Conservation (phyloP, 2,113 vertebrate genomes). For the Notarius lentiginosus region DNA sequence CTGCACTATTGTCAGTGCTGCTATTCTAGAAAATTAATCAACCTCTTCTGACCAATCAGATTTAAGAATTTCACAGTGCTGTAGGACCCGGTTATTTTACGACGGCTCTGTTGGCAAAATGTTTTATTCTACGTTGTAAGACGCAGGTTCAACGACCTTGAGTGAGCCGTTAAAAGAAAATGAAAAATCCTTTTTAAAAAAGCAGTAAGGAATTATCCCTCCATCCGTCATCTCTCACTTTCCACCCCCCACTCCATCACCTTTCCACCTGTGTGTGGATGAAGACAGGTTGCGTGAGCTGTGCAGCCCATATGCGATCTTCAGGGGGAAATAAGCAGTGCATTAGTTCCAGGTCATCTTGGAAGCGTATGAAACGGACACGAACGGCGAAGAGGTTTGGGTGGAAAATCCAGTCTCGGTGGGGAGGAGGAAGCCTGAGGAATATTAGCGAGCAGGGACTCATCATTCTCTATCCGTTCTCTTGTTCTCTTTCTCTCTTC, state of each 20-base stretch:
- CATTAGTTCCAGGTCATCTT: constrained; percentile 71
- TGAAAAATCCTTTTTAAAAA: constrained; percentile 11
- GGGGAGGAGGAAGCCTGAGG: constrained; percentile 53
- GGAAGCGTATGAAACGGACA: constrained; percentile 62
- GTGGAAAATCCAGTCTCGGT: constrained; percentile 57
- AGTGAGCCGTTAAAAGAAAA: constrained; percentile 10
- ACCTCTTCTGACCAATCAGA: not conserved
- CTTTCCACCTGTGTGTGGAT: constrained; percentile 58
- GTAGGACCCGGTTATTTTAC: not conserved
- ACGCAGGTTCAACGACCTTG: not conserved
- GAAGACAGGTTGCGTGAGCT: constrained; percentile 62
- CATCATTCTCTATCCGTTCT: constrained; percentile 47
- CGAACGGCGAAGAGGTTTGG: constrained; percentile 54
- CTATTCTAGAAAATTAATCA: not conserved
- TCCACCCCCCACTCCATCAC: constrained; percentile 5
- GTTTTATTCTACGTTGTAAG: not conserved
- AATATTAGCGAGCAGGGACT: constrained; percentile 61
- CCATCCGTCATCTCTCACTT: constrained; percentile 19
- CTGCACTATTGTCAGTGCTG: not conserved
- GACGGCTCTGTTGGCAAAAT: not conserved
- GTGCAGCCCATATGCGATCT: constrained; percentile 58
- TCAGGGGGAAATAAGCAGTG: constrained; percentile 66
- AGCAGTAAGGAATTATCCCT: constrained; percentile 33
- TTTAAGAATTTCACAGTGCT: not conserved
- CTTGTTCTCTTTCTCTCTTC: constrained; percentile 28